These are phyloP conservation scores for Liposcelis brunnea DNA, from an alignment of 2,888 invertebrate genomes.

Conservation along the genomic window DNA sequence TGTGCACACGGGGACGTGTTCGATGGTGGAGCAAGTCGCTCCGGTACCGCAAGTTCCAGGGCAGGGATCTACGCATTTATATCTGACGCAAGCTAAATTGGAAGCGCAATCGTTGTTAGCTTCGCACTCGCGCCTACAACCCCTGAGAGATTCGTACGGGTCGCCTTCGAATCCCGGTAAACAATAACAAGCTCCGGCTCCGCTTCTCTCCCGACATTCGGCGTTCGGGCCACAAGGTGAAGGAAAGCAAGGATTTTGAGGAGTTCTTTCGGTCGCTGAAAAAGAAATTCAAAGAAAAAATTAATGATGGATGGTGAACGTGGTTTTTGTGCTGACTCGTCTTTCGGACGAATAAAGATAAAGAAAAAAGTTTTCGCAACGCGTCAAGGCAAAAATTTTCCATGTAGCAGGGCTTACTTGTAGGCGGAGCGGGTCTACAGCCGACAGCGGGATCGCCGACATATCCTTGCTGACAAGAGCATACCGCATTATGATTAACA, in stretches of 20 bases:
- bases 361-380: not conserved
- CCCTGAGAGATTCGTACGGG: slow-evolving; percentile 19
- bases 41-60: slow-evolving; percentile 64
- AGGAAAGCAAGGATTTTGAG: slow-evolving; percentile 60
- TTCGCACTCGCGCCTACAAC: slow-evolving; percentile 63
- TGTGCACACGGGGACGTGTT: slow-evolving; percentile 60
- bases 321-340: not conserved
- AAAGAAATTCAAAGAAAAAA: slow-evolving; percentile 14
- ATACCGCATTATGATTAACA: slow-evolving; percentile 66
- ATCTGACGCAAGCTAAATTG: slow-evolving; percentile 56
- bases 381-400: too few relatives aligned
- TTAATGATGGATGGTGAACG: not conserved
- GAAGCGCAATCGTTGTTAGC: slow-evolving; percentile 55
- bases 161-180: slow-evolving; percentile 55
- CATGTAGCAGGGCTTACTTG: too few relatives aligned
- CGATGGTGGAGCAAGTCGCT: slow-evolving; percentile 60
- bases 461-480: slow-evolving; percentile 66
- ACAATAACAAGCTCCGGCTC: slow-evolving; percentile 72
- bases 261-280: slow-evolving; percentile 42
- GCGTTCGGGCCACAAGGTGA: slow-evolving; percentile 76
- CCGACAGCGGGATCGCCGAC: slow-evolving; percentile 54
- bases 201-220: slow-evolving; percentile 63
- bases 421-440: slow-evolving; percentile 28
- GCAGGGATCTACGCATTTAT: slow-evolving; percentile 72
- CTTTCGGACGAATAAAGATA: slow-evolving; percentile 5